A percentile compares a stretch with the other conserved stretches of the same genome.
Conservation (phyloP, 2,888 invertebrate genomes). For the Pseudolycoriella hygida region DNA sequence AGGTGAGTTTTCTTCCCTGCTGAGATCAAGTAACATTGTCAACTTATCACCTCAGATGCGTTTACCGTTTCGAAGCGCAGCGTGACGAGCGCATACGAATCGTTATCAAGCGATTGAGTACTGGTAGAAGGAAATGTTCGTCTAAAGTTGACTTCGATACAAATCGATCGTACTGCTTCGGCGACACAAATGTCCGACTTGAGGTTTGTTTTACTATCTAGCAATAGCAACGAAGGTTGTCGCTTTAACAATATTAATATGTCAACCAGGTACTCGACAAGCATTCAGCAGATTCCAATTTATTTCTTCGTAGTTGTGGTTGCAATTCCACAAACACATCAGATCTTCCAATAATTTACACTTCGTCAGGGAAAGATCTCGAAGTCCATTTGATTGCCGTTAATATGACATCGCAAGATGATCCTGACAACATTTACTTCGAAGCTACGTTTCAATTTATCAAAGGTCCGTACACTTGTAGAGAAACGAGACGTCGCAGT, state of each 20-base stretch:
- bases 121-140: constrained; percentile 33
- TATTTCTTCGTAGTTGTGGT: constrained; percentile 60
- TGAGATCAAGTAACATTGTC: too few relatives aligned
- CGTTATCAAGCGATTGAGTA: constrained; percentile 53
- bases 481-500: constrained; percentile 46
- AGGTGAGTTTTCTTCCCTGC: constrained; percentile 33
- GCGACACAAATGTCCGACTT: constrained; percentile 48
- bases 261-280: background rate
- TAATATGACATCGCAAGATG: constrained; percentile 70
- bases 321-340: constrained; percentile 39
- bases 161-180: constrained; percentile 50
- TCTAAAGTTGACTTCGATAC: constrained; percentile 38
- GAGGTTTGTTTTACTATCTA: constrained; percentile 23
- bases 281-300: constrained; percentile 44
- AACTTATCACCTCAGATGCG: constrained; percentile 41
- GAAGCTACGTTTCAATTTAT: constrained; percentile 72
- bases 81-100: constrained; percentile 64
- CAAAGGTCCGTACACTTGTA: constrained; percentile 48
- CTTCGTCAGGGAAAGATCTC: constrained; percentile 55
- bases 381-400: constrained; percentile 67
- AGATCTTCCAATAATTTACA: constrained; percentile 51
- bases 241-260: background rate
- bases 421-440: constrained; percentile 69
- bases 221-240: background rate
- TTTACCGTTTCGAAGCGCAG: constrained; percentile 74